phyloP scores from a whole-genome alignment of 1,140 invertebrate genomes.

The Cydia fagiglandana region DNA sequence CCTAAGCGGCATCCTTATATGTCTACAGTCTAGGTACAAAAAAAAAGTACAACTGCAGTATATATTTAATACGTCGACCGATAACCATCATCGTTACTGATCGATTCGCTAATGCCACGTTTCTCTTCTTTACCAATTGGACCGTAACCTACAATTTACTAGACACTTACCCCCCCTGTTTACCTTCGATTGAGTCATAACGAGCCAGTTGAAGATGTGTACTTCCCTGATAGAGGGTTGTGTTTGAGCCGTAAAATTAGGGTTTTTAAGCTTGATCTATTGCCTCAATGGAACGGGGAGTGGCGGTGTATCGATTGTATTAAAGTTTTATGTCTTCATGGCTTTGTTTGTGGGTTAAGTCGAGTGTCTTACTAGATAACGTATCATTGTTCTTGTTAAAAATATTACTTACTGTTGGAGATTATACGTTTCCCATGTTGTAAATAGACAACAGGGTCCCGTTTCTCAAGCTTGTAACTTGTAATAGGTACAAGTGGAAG shows the following conservation, averaged over 20 bases:
- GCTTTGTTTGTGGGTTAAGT: background rate
- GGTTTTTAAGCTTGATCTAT: constrained; percentile 63
- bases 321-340: constrained; percentile 26
- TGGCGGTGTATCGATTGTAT: constrained; percentile 10
- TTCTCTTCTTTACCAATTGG: constrained; percentile 32
- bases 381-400: background rate
- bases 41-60: background rate
- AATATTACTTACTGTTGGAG: no score
- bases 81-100: constrained; percentile 13
- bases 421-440: no score
- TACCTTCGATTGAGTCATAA: constrained; percentile 73
- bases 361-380: constrained; percentile 16
- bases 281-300: constrained; percentile 43
- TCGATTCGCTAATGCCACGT: constrained; percentile 3
- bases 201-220: constrained; percentile 60
- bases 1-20: no score
- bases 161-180: constrained; percentile 58
- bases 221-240: constrained; percentile 57
- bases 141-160: constrained; percentile 61
- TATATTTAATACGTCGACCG: background rate
- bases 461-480: no score
- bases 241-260: constrained; percentile 57
- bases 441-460: no score
- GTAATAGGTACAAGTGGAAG: no score
- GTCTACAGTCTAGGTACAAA: no score